Evolutionary conservation across 2,113 vertebrate species (phyloP).

Genomic region (Argyrosomus japonicus): DNA sequence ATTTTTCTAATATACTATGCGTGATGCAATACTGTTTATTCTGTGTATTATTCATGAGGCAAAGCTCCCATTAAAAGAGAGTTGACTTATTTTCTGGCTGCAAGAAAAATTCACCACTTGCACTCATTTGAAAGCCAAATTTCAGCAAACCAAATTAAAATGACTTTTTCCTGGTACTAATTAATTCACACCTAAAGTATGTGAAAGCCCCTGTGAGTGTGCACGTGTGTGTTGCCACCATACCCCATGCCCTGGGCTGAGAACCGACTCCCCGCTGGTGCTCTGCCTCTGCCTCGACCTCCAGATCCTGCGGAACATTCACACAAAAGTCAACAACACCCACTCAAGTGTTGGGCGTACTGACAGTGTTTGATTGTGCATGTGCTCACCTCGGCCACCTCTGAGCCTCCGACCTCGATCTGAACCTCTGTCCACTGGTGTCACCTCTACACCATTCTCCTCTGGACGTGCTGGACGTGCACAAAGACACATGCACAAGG

Average conservation of each 20-base stretch:
- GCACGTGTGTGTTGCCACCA: constrained; percentile 44
- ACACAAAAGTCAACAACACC: constrained; percentile 28
- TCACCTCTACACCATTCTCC: constrained; percentile 94
- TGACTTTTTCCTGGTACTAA: background rate
- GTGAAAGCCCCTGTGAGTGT: background rate
- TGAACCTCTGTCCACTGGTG: constrained; percentile 87
- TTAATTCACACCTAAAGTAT: background rate
- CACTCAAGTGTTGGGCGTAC: background rate
- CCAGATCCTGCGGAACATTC: constrained; percentile 85
- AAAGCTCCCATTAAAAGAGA: background rate
- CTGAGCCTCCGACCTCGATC: constrained; percentile 90
- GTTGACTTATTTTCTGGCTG: background rate
- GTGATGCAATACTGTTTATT: background rate
- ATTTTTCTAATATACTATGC: background rate
- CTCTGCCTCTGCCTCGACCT: constrained; percentile 91
- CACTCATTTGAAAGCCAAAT: background rate
- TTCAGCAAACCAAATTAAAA: background rate
- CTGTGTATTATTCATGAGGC: background rate
- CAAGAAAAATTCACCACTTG: background rate
- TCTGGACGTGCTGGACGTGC: constrained; percentile 86
- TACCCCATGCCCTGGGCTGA: constrained; percentile 98
- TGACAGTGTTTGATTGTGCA: background rate
- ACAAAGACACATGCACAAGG: background rate
- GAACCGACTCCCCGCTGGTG: constrained; percentile 90
- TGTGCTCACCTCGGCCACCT: constrained; percentile 89